Evolutionary conservation across 2,797 vertebrate species (phyloP), one percentile per base, ranked within the genome.

Genomic region (Vultur gryphus): DNA sequence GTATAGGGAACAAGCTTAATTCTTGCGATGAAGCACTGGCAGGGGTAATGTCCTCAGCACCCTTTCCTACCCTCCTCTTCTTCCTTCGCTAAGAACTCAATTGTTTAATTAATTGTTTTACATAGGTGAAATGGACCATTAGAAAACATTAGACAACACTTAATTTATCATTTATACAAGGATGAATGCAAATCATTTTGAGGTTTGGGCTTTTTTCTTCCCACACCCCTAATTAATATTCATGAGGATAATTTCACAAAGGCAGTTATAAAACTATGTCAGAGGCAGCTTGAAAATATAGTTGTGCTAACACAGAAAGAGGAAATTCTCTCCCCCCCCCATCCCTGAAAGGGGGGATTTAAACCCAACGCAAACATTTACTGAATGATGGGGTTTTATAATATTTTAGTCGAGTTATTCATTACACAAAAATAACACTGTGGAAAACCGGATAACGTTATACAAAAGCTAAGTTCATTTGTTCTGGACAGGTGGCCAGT

Each of bases 401-500:
- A 95, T 96, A 97, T 97, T 98, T 98, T 94, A 97, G 97, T 97
- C 66, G 70, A 97, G 97, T 98, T 97, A 97, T 97, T 98, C 95
- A 96, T 97, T 75, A 96, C 77, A 84, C 81, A 95, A 55, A 97
- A 97, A 95, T 86, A 96, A 95, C 84, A 70, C 95, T 95, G 93
- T 85, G 96, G 93, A 94, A 92, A 96, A 97, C 21, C 79, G 98
- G 96, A 98, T 97, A 97, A 97, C 58, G 96, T 55, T 81, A 72
- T 70, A 98, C 97, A 98, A 97, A 98, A 95, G 94, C 97, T 67
- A 90, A 97, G 97, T 97, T 98, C 98, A 98, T 98, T 98, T 98
- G 98, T 98, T 98, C 97, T 98, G 98, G 98, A 98, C 98, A 99
- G 98, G 98, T 99, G 99, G 98, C 97, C 95, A 41, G 97, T 97